These are phyloP conservation scores for Lathronympha strigana DNA, from an alignment of 2,888 invertebrate species.

Conservation along the genomic window DNA sequence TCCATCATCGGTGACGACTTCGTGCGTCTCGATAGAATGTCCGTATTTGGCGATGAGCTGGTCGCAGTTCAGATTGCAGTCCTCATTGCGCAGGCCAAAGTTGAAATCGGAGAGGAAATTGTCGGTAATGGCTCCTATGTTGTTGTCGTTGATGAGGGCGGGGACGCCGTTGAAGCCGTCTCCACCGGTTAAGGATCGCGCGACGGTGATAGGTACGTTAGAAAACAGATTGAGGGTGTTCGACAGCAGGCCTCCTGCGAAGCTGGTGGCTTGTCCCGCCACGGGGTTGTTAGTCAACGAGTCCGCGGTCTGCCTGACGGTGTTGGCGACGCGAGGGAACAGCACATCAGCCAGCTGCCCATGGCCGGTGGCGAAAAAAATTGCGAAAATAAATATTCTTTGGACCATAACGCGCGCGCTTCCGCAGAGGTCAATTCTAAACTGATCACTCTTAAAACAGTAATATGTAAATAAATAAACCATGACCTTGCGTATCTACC, in stretches of 20 bases:
- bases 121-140: slow-evolving; percentile 50
- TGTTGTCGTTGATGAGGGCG: slow-evolving; percentile 48
- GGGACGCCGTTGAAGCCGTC: slow-evolving; percentile 48
- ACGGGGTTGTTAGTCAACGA: slow-evolving; percentile 47
- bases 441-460: slow-evolving; percentile 49
- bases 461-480: slow-evolving; percentile 8
- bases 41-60: slow-evolving; percentile 62
- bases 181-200: slow-evolving; percentile 48
- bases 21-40: slow-evolving; percentile 57
- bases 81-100: slow-evolving; percentile 57
- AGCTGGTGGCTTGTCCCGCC: slow-evolving; percentile 45
- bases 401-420: slow-evolving; percentile 33
- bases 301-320: slow-evolving; percentile 45
- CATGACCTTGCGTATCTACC: slow-evolving; percentile 48
- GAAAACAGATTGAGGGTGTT: slow-evolving; percentile 47
- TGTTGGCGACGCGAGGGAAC: slow-evolving; percentile 46
- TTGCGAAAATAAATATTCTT: slow-evolving; percentile 16
- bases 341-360: slow-evolving; percentile 48
- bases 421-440: slow-evolving; percentile 41
- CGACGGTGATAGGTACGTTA: slow-evolving; percentile 49
- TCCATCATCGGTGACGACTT: slow-evolving; percentile 62
- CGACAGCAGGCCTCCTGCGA: slow-evolving; percentile 50
- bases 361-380: slow-evolving; percentile 41
- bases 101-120: slow-evolving; percentile 52
- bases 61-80: slow-evolving; percentile 53